phyloP scores from a whole-genome alignment of 1,140 invertebrate genomes.

The Coelopa frigida region DNA sequence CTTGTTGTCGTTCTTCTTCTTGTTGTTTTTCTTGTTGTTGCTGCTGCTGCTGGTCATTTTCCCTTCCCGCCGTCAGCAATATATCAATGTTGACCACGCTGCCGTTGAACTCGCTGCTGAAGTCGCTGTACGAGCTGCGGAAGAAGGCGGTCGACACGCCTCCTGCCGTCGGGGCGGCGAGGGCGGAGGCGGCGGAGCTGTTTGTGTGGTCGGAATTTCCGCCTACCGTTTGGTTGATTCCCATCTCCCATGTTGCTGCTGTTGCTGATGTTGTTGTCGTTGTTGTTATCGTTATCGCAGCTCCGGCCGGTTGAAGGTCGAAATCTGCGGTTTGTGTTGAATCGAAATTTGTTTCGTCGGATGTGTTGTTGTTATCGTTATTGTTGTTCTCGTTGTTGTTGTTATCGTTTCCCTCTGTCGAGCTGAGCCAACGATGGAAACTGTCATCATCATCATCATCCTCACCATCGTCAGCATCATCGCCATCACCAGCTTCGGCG shows the following conservation, averaged over 20 bases:
- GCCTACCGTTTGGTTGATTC: slow-evolving; percentile 15
- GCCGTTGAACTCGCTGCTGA: slow-evolving; percentile 36
- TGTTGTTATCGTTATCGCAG: slow-evolving; percentile 8
- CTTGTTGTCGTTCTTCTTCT: slow-evolving; percentile 1
- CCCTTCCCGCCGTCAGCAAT: slow-evolving; percentile 41
- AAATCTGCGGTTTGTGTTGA: not conserved
- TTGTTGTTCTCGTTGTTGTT: slow-evolving; percentile 2
- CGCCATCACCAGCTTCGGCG: not conserved
- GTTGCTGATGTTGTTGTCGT: slow-evolving; percentile 1
- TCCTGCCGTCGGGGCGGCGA: slow-evolving; percentile 20
- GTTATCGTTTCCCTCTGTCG: slow-evolving; percentile 29
- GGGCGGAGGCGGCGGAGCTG: slow-evolving; percentile 24
- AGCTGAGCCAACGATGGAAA: slow-evolving; percentile 41
- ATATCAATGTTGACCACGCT: slow-evolving; percentile 44
- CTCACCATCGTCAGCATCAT: slow-evolving; percentile 17
- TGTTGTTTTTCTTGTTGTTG: slow-evolving; percentile 7
- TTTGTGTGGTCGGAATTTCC: slow-evolving; percentile 19
- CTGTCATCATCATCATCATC: slow-evolving; percentile 34
- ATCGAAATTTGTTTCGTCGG: not conserved
- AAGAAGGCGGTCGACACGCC: slow-evolving; percentile 9
- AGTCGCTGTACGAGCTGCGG: slow-evolving; percentile 21
- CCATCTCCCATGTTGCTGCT: slow-evolving; percentile 1
- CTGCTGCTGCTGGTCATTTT: slow-evolving; percentile 25
- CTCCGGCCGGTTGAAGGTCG: not conserved
- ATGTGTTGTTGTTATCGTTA: slow-evolving; percentile 7